phyloP scores from a whole-genome alignment of 2,113 vertebrate genomes.

The Theropithecus gelada region DNA sequence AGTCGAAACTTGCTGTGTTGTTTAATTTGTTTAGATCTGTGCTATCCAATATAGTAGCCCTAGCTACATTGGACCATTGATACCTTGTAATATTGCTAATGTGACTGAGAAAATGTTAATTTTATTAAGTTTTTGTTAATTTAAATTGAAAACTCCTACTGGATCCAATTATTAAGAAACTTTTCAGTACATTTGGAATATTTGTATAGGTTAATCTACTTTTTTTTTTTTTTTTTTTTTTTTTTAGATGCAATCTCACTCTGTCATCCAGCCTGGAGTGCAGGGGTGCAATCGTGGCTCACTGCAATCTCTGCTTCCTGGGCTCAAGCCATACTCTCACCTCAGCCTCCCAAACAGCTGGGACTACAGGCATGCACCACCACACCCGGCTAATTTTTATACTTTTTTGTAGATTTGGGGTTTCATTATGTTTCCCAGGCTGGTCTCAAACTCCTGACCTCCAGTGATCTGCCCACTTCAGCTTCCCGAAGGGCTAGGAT shows the following conservation, averaged over 20 bases:
- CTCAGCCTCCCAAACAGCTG: not conserved
- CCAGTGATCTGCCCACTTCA: not conserved
- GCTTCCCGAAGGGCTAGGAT: not conserved
- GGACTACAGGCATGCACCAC: not conserved
- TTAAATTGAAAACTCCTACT: not conserved
- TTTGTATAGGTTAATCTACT: not conserved
- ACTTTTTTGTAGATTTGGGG: not conserved
- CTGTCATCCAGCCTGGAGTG: not conserved
- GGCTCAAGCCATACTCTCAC: not conserved
- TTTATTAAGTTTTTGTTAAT: conserved; percentile 21
- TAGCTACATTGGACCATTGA: not conserved
- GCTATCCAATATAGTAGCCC: not conserved
- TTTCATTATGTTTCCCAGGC: not conserved
- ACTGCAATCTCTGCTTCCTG: not conserved
- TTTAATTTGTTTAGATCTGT: not conserved
- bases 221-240: not conserved
- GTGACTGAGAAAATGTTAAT: not conserved
- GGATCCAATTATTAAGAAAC: not conserved
- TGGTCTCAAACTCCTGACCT: not conserved
- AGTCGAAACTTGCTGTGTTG: not conserved
- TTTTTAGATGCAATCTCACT: not conserved
- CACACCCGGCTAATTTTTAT: not conserved
- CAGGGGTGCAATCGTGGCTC: not conserved
- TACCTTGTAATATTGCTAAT: not conserved
- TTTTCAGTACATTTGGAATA: not conserved